A percentile compares a stretch with the other conserved stretches of the same genome.
Evolutionary conservation across 1,140 invertebrate species (phyloP).

Genomic region (Tetramorium simillimum): DNA sequence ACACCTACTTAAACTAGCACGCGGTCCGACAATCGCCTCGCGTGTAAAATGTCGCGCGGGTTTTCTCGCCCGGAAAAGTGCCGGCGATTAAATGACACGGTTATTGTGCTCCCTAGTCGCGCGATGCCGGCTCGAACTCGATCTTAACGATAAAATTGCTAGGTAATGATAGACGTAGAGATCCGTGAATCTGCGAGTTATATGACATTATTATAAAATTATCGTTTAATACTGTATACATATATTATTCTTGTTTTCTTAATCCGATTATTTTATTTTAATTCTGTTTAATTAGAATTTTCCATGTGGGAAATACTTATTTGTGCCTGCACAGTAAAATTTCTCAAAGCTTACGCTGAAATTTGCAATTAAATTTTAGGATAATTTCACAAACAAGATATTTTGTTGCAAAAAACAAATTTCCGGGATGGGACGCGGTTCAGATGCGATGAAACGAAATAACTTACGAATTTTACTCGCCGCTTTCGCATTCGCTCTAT

Average conservation of each 20-base stretch:
- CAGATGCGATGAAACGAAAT: slow-evolving; percentile 8
- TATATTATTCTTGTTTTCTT: neutral
- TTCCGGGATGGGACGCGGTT: neutral
- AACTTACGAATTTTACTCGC: slow-evolving; percentile 42
- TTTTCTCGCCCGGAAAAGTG: slow-evolving; percentile 40
- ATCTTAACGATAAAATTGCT: neutral
- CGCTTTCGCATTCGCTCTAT: slow-evolving; percentile 62
- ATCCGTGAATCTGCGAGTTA: neutral
- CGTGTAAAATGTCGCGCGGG: slow-evolving; percentile 38
- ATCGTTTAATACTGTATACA: neutral
- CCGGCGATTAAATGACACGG: slow-evolving; percentile 14
- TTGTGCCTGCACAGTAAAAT: neutral
- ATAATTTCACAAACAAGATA: slow-evolving; percentile 1
- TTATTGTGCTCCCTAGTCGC: slow-evolving; percentile 13
- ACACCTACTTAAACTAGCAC: slow-evolving; percentile 71
- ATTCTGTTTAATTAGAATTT: neutral
- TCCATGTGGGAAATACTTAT: neutral
- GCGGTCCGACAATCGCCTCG: slow-evolving; percentile 63
- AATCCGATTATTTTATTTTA: neutral
- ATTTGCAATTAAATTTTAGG: neutral
- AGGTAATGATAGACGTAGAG: neutral
- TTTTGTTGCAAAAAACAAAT: neutral
- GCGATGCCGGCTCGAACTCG: neutral
- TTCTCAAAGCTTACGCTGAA: no score
- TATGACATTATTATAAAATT: neutral